Base-by-base conservation (phyloP, 30 jellyfish, hydroid and myxozoan genomes). In the Clytia hemisphaerica region DNA sequence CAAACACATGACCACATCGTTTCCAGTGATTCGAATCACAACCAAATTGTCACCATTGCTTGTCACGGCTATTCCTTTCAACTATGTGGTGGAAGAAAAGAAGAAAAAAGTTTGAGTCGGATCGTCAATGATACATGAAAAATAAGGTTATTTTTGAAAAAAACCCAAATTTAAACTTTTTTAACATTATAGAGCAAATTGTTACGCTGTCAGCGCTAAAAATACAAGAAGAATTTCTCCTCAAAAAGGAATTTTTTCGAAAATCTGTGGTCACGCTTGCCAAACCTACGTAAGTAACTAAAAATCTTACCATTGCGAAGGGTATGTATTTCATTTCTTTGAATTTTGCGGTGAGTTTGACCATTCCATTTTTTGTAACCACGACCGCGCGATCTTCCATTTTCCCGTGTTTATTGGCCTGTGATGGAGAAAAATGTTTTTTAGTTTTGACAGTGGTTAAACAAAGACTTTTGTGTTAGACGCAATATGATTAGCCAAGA, bases 311-410 rank as follows among this genome's bases (percentile, higher is more conserved):
- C 93, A 72, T 78, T 15, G 77, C 6, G 14, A 73, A 28, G 6
- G 94, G 94, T 31, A 78, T 73, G 14, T 76, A 44, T 27, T 75
- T 75, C 97, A 88, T 88, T 71, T 79, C 97, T 58, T 79, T 79
- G 63, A 29, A 88, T 0, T 77, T 67, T 0, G 69, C 73, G 48
- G 84, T 79, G 47, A 81, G 25, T 47, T 88, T 88, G 73, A 77
- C 61, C 31, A 88, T 58, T 26, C 93, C 83, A 24, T 74, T 71
- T 26, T 58, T 78, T 22, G 97, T 88, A 37, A 88, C 58, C 2
- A 88, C 83, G 68, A 80, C 53, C 14, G 75, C 77, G 21, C 97
- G 92, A 45, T 88, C 97, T 73, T 88, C 97, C 40, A 61, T 88
- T 45, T 80, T 88, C 47, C 76, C 65, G 47, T 80, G 97, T 21